Evolutionary conservation across 2,797 vertebrate species (phyloP).

Genomic region (Podarcis siculus): DNA sequence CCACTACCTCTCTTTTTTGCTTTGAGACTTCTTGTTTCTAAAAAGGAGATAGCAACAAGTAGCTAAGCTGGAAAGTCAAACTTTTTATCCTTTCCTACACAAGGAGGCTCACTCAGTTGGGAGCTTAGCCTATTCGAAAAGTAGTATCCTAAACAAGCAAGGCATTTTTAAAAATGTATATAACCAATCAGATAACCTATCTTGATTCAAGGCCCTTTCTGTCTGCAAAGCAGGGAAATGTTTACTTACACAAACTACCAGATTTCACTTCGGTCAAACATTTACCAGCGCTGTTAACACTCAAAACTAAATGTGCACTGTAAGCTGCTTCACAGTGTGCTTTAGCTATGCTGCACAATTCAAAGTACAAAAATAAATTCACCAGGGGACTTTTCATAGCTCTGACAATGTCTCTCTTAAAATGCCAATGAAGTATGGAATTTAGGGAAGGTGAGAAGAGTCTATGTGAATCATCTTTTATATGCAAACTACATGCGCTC

Average conservation of each 20-base stretch:
- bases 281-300: background rate
- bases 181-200: background rate
- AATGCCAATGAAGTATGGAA: background rate
- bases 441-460: background rate
- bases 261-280: background rate
- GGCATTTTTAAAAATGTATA: background rate
- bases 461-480: background rate
- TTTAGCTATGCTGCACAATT: background rate
- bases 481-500: background rate
- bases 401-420: background rate
- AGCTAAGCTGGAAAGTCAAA: background rate
- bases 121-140: background rate
- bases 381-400: background rate
- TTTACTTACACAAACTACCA: background rate
- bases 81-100: background rate
- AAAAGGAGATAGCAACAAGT: background rate
- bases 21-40: background rate
- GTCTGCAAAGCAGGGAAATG: slow-evolving; percentile 12
- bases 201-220: slow-evolving; percentile 20
- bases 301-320: background rate
- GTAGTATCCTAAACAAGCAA: slow-evolving; percentile 33
- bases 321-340: slow-evolving; percentile 13
- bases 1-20: background rate
- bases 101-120: background rate
- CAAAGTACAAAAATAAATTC: background rate